Evolutionary conservation across 2,888 invertebrate species (phyloP).

Genomic region (Pimpla rufipes): DNA sequence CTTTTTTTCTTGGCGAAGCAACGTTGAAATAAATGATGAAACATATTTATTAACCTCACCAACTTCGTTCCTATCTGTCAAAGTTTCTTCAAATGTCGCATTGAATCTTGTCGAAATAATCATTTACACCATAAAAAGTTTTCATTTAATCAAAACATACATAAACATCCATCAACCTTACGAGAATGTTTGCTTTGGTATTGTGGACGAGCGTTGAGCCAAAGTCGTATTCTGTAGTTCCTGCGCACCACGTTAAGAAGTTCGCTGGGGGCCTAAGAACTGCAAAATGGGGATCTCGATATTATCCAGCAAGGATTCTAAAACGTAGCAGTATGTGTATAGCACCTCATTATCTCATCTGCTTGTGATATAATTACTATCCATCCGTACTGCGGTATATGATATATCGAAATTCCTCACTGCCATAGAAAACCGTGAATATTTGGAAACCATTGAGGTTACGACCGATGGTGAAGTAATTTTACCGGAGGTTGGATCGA

Average conservation of each 20-base stretch:
- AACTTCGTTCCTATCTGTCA: background rate
- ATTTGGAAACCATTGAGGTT: background rate
- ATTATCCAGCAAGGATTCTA: background rate
- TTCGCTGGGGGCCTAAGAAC: background rate
- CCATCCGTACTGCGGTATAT: background rate
- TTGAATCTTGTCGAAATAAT: background rate
- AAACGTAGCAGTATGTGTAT: background rate
- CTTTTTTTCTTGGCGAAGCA: background rate
- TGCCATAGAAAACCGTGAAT: conserved; percentile 7
- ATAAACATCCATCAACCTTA: background rate
- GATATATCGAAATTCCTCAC: conserved; percentile 2
- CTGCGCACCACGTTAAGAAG: background rate
- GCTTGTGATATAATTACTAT: background rate
- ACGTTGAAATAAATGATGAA: background rate
- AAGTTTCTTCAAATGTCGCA: background rate
- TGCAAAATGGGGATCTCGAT: conserved; percentile 7
- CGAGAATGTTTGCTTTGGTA: background rate
- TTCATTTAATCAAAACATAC: background rate
- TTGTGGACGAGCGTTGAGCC: conserved; percentile 4
- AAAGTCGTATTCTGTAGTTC: background rate
- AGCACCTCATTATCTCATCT: background rate
- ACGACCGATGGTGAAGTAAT: background rate
- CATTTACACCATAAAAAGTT: background rate
- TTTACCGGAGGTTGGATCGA: background rate
- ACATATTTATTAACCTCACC: background rate